Conservation (phyloP, 2,113 vertebrate genomes). For the Dunckerocampus dactyliophorus region DNA sequence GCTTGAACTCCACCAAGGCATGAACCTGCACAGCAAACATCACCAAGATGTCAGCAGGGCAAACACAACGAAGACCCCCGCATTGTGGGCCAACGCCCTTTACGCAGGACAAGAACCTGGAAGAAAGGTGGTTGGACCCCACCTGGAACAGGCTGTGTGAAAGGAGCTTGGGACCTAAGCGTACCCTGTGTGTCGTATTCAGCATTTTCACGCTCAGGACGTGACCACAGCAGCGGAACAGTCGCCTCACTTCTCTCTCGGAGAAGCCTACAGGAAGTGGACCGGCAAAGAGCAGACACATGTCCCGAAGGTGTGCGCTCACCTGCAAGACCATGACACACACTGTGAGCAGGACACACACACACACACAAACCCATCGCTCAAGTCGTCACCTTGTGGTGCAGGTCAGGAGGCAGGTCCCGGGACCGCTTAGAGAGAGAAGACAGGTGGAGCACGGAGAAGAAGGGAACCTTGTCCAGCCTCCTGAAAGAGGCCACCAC, state of each 20-base stretch:
- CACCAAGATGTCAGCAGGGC: neutral
- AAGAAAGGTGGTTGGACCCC: too few species aligned
- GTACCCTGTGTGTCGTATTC: constrained; percentile 69
- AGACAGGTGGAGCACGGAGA: constrained; percentile 78
- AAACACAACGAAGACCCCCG: neutral
- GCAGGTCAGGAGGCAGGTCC: constrained; percentile 38
- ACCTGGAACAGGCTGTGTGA: too few species aligned
- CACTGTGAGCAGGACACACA: neutral
- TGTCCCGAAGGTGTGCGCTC: constrained; percentile 67
- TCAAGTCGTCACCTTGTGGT: constrained; percentile 30
- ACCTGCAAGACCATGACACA: constrained; percentile 56
- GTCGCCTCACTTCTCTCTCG: constrained; percentile 66
- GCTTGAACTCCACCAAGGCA: constrained; percentile 75
- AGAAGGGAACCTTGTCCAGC: constrained; percentile 62
- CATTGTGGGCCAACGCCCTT: too few species aligned
- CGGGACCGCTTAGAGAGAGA: constrained; percentile 60
- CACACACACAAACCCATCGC: neutral
- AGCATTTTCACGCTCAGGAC: constrained; percentile 71
- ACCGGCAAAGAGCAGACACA: constrained; percentile 82
- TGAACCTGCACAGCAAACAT: constrained; percentile 71
- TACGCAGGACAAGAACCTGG: too few species aligned
- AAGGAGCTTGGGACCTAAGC: neutral
- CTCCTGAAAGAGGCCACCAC: constrained; percentile 73
- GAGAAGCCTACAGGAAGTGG: constrained; percentile 73
- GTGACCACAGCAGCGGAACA: constrained; percentile 77